Base-by-base conservation (phyloP, 1,140 invertebrate species). In the Leptoteleia sp. region DNA sequence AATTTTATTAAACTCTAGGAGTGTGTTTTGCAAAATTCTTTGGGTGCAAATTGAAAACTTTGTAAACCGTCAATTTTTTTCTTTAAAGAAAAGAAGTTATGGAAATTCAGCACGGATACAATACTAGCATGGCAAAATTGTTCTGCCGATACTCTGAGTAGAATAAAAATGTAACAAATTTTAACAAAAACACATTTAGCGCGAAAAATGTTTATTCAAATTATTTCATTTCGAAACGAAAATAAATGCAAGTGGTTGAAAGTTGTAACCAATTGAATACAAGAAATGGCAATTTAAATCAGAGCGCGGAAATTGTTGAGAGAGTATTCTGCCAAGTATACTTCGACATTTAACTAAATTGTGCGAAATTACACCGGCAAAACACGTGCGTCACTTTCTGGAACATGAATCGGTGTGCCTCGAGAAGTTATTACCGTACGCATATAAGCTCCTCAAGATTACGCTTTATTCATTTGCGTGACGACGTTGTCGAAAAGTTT, bases 391-490 rank as follows among this genome's bases (percentile, higher is more conserved):
- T 1, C 9, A 31, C 43, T 33, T 12, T 7, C 8, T 37, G n/a
- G n/a, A n/a, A n/a, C n/a, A n/a, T n/a, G n/a, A 54, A 54, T 43
- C 12, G 61, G 25, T 16, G 38, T 33, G 1, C 8, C 9, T 8
- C 29, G 25, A 54, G 25, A 54, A 65, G 9, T 65, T 65, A 15
- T 8, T 1, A n/a, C 1, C 31, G 3, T 55, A 67, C 62, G 64
- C 64, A 57, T 38, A 16, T 47, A 37, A 4, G 42, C 40, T 17
- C 42, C n/a, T 68, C 22, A 59, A 70, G 54, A 59, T 40, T 59
- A 42, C 25, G 35, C 15, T 70, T 57, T 48, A 59, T 70, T 47
- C n/a, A n/a, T n/a, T n/a, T n/a, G n/a, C n/a, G n/a, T n/a, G n/a
- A n/a, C n/a, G n/a, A n/a, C n/a, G n/a, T n/a, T n/a, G n/a, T n/a